Evolutionary conservation across 2,113 vertebrate genomes (phyloP).

Genomic region (Guaruba guarouba): DNA sequence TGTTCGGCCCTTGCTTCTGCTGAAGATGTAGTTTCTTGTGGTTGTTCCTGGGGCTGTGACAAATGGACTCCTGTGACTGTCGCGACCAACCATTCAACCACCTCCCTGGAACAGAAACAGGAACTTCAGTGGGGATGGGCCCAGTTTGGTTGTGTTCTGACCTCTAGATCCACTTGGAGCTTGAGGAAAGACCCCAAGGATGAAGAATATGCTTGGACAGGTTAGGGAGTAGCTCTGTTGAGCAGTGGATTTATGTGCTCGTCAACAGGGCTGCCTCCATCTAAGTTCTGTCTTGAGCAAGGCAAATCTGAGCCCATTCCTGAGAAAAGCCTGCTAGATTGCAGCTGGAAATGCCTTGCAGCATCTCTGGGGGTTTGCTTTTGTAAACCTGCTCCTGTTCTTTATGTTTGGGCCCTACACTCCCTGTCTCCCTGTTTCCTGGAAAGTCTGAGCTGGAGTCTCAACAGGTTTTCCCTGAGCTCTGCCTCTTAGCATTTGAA

Average conservation of each 20-base stretch:
- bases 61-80: slow-evolving; percentile 65
- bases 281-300: neutral
- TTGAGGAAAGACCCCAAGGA: neutral
- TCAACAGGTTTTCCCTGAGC: neutral
- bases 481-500: neutral
- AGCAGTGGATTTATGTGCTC: neutral
- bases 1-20: neutral
- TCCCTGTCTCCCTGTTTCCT: neutral
- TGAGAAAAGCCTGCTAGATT: neutral
- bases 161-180: neutral
- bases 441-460: neutral
- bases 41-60: neutral
- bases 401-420: neutral
- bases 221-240: neutral
- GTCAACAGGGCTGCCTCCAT: neutral
- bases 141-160: neutral
- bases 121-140: neutral
- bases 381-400: neutral
- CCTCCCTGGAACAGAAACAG: slow-evolving; percentile 77
- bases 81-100: slow-evolving; percentile 85
- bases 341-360: neutral
- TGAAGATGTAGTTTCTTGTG: neutral
- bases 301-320: neutral
- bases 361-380: neutral
- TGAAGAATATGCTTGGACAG: neutral